Conservation (phyloP, 1,140 invertebrate genomes). For the Drosophila burlai region DNA sequence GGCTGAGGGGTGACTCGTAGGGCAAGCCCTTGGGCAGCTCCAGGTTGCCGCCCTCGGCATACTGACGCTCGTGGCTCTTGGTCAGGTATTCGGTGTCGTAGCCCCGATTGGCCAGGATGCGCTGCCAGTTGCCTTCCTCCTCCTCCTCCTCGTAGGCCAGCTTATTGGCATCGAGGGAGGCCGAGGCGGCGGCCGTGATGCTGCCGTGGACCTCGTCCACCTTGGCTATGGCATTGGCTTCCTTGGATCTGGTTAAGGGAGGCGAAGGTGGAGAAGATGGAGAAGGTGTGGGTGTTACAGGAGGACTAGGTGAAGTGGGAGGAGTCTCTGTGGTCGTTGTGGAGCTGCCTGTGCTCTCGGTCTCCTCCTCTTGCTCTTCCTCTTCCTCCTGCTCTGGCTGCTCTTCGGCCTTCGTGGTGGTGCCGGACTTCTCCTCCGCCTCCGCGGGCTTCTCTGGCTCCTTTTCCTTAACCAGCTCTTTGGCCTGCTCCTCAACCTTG, state of each 20-base stretch:
- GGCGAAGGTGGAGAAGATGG: background rate
- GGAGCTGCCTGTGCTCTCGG: background rate
- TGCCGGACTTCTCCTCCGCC: background rate
- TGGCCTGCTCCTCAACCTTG: background rate
- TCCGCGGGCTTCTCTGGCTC: conserved; percentile 8
- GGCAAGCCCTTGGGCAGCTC: conserved; percentile 21
- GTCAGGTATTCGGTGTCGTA: conserved; percentile 66
- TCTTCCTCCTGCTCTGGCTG: conserved; percentile 4
- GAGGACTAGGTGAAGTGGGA: too few species aligned
- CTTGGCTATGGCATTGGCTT: conserved; percentile 17
- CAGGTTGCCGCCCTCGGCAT: conserved; percentile 28
- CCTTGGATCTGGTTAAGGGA: background rate
- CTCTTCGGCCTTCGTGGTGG: conserved; percentile 7
- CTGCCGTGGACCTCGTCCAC: background rate
- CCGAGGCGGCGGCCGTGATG: conserved; percentile 6
- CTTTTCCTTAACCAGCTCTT: background rate
- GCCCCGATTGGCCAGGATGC: conserved; percentile 65
- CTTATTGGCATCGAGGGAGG: conserved; percentile 1
- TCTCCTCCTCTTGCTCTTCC: background rate
- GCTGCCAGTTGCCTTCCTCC: conserved; percentile 37
- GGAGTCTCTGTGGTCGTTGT: conserved; percentile 16
- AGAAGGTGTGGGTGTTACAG: background rate
- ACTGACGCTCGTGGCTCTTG: conserved; percentile 44
- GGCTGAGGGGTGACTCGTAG: conserved; percentile 25
- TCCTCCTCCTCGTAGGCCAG: conserved; percentile 15